Percentiles rank a stretch among this genome's conserved stretches.
These are phyloP conservation scores for Neotoma lepida DNA, from an alignment of 2,113 vertebrate genomes.

Conservation along the genomic window DNA sequence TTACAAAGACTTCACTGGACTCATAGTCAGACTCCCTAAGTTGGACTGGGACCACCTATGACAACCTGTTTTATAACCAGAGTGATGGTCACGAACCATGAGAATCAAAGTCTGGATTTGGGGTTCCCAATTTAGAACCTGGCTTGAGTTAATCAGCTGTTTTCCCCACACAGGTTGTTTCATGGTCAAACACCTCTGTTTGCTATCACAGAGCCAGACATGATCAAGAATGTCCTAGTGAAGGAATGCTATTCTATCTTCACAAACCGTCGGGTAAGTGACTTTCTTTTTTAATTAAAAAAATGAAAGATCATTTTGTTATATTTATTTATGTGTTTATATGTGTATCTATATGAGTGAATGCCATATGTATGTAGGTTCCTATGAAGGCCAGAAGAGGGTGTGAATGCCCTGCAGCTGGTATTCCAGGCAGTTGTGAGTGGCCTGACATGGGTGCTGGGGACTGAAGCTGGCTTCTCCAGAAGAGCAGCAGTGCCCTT, in stretches of 20 bases:
- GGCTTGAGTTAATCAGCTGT: not conserved
- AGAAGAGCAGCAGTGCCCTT: not conserved
- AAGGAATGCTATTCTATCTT: slow-evolving; percentile 92
- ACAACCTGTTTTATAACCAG: not conserved
- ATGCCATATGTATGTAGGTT: not conserved
- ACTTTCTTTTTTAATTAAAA: not conserved
- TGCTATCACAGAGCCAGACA: slow-evolving; percentile 85
- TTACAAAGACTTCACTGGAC: not conserved
- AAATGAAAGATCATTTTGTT: not conserved
- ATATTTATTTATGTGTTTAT: not conserved
- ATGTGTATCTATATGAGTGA: not conserved
- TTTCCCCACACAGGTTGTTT: slow-evolving; percentile 80
- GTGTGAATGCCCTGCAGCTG: not conserved
- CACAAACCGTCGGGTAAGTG: slow-evolving; percentile 92
- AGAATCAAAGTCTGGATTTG: not conserved
- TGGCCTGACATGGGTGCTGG: not conserved
- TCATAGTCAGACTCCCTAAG: too few species aligned
- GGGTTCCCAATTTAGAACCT: not conserved
- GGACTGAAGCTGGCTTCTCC: too few species aligned
- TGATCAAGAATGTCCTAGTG: slow-evolving; percentile 90
- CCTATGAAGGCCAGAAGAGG: not conserved
- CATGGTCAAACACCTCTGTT: slow-evolving; percentile 84
- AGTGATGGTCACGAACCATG: not conserved
- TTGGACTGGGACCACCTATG: not conserved
- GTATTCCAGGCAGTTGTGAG: not conserved